These are phyloP conservation scores for Brachionus plicatilis DNA, from an alignment of 1,140 invertebrate genomes.

Conservation along the genomic window DNA sequence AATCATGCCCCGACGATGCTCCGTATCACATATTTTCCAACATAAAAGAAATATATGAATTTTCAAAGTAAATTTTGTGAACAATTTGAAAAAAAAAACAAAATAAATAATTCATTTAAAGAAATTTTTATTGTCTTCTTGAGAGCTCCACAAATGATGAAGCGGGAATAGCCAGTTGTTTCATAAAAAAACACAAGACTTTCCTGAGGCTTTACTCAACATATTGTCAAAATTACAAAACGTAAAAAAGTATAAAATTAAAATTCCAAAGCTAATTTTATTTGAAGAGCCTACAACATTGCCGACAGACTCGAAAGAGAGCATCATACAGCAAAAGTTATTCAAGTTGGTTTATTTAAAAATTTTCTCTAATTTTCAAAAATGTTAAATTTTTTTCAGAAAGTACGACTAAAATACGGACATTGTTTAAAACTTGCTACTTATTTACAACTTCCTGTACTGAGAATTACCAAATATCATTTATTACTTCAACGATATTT, in stretches of 20 bases:
- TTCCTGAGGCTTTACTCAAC: conserved; percentile 32
- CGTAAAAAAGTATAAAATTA: not conserved
- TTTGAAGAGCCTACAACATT: not conserved
- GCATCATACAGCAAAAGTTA: not conserved
- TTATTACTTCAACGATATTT: conserved; percentile 27
- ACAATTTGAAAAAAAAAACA: not conserved
- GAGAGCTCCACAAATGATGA: conserved; percentile 22
- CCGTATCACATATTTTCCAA: conserved; percentile 23
- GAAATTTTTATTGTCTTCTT: conserved; percentile 16
- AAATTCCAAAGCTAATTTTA: not conserved
- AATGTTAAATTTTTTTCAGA: not conserved
- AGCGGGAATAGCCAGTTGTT: conserved; percentile 22
- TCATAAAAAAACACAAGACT: conserved; percentile 28
- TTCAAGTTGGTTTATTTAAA: not conserved
- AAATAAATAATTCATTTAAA: not conserved
- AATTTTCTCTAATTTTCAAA: not conserved
- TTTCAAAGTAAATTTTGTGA: not conserved
- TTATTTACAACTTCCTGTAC: conserved; percentile 25
- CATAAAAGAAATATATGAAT: conserved; percentile 36
- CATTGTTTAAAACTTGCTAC: conserved; percentile 32
- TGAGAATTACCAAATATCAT: conserved; percentile 39
- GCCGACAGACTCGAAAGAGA: conserved; percentile 36
- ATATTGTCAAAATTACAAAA: conserved; percentile 38
- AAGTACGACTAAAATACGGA: conserved; percentile 26
- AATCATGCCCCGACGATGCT: not conserved